A percentile compares a stretch with the other conserved stretches of the same genome.
Conservation (phyloP, 2,113 vertebrate genomes). For the Apus apus region DNA sequence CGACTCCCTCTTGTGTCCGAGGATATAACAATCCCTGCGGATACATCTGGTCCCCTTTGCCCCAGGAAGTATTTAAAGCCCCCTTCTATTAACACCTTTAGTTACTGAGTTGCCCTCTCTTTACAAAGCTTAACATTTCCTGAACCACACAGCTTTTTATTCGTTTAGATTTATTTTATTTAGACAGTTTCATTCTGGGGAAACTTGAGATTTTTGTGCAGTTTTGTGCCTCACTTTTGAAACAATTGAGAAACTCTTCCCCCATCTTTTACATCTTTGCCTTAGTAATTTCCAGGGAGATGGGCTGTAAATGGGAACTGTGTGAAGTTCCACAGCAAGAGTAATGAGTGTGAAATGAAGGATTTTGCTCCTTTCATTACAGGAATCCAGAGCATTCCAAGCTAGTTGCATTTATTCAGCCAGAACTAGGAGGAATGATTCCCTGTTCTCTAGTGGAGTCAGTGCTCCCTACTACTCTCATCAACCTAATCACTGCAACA, state of each 20-base stretch:
- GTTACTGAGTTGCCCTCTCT: neutral
- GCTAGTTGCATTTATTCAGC: slow-evolving; percentile 70
- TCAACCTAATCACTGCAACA: slow-evolving; percentile 56
- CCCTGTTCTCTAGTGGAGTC: slow-evolving; percentile 62
- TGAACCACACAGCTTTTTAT: too few species aligned
- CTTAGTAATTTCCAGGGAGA: too few species aligned
- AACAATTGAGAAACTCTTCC: neutral
- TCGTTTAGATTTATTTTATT: neutral
- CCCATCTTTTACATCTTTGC: neutral
- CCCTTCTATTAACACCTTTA: neutral
- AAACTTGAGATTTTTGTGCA: neutral
- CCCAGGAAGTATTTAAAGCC: slow-evolving; percentile 55
- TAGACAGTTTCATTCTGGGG: neutral
- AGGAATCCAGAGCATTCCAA: slow-evolving; percentile 70
- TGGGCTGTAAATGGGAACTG: neutral
- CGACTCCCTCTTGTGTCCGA: slow-evolving; percentile 51
- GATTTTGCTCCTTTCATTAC: neutral
- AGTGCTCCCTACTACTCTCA: slow-evolving; percentile 63
- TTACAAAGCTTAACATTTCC: neutral
- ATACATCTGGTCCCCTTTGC: slow-evolving; percentile 66
- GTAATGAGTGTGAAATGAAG: neutral
- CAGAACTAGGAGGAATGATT: slow-evolving; percentile 69
- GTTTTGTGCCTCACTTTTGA: neutral
- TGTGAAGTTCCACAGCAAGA: neutral
- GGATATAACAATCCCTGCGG: slow-evolving; percentile 71